These are phyloP conservation scores for Tetranychus piercei DNA, from an alignment of 2,888 invertebrate species.

Conservation along the genomic window DNA sequence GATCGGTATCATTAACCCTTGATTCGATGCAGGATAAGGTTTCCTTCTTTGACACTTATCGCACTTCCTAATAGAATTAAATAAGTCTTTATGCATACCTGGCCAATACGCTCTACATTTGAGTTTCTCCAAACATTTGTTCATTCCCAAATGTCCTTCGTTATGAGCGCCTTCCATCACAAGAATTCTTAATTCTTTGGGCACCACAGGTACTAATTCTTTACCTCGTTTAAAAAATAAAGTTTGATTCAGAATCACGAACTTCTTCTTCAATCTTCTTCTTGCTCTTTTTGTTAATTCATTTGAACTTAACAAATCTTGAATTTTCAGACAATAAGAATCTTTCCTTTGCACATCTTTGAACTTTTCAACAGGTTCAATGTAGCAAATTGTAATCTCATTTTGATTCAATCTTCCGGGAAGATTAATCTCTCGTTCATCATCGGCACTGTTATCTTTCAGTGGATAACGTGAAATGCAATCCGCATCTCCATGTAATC, in stretches of 20 bases:
- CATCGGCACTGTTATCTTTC: background rate
- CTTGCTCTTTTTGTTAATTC: background rate
- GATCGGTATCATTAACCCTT: background rate
- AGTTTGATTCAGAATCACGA: background rate
- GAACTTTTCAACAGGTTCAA: background rate
- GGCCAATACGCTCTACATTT: background rate
- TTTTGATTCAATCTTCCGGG: too few relatives aligned
- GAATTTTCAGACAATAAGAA: background rate
- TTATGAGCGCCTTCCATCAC: background rate
- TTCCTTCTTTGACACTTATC: background rate
- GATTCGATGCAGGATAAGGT: background rate
- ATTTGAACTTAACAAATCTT: too few relatives aligned
- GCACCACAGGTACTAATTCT: background rate
- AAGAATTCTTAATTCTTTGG: background rate
- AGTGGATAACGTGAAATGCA: background rate
- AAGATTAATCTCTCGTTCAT: background rate
- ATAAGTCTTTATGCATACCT: background rate
- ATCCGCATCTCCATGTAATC: background rate
- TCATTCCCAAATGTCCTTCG: background rate
- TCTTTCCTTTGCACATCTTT: background rate
- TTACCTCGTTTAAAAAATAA: background rate
- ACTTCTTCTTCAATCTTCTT: background rate
- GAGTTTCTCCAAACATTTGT: background rate
- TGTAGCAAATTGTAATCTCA: too few relatives aligned
- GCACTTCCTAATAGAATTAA: background rate